Evolutionary conservation across 1,140 invertebrate genomes (phyloP).

Genomic region (Ditylenchus dipsaci): DNA sequence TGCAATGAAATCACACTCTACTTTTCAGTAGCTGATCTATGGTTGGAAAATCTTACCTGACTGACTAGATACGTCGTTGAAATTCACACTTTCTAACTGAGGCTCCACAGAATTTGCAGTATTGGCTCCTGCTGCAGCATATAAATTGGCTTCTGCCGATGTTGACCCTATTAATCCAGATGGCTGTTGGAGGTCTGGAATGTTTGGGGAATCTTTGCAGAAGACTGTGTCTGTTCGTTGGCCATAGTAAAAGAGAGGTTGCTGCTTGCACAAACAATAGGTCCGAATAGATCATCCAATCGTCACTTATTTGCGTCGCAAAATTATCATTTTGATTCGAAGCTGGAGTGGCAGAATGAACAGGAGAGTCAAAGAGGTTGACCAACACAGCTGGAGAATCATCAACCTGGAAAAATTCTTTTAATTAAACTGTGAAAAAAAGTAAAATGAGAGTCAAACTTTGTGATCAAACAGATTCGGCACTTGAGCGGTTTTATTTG

Average conservation of each 20-base stretch:
- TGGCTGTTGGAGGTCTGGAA: not conserved
- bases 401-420: too few relatives aligned
- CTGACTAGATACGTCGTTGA: not conserved
- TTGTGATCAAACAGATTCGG: too few relatives aligned
- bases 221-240: not conserved
- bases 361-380: not conserved
- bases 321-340: not conserved
- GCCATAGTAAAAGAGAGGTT: not conserved
- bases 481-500: too few relatives aligned
- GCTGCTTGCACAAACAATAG: not conserved
- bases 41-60: too few relatives aligned
- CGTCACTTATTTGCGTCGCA: not conserved
- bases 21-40: too few relatives aligned
- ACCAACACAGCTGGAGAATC: not conserved
- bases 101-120: not conserved
- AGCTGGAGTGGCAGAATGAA: not conserved
- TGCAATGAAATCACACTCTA: too few relatives aligned
- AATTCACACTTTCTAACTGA: not conserved
- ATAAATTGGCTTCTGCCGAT: not conserved
- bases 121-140: not conserved
- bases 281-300: conserved; percentile 22
- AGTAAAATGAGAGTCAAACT: too few relatives aligned
- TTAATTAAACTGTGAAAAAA: too few relatives aligned
- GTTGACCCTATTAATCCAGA: not conserved
- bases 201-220: not conserved